Base-by-base conservation (phyloP, 2,113 vertebrate species). In the Potamarius usumacintae region DNA sequence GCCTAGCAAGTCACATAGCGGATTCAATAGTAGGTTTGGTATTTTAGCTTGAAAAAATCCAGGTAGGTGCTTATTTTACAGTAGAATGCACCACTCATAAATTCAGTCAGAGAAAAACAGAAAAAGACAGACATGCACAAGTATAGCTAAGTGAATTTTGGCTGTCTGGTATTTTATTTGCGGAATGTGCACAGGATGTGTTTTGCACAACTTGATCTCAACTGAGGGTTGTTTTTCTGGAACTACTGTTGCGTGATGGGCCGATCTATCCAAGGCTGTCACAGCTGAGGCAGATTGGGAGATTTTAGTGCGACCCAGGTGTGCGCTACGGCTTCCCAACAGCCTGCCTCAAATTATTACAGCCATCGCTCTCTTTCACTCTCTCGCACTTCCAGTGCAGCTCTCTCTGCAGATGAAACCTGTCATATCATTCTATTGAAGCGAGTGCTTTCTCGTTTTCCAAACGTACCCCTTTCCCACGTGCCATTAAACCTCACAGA, bases 1-100 rank as follows among this genome's bases (percentile, higher is more conserved):
- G 92, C 90, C 90, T 89, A 86, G 53, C 65, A n/a, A 89, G 77
- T 87, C 12, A 34, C 30, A 42, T 71, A 30, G 55, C 34, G 74
- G 78, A 77, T 69, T 90, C 78, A 77, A 55, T 71, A 27, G 58
- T 11, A 85, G 52, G 42, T 67, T 57, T 81, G 50, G 11, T 62
- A 62, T 79, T 86, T 86, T 83, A 83, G 50, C 60, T 86, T 34
- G 30, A 50, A 65, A 34, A 84, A 86, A 18, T 17, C 17, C 53
- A 83, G 79, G 79, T 84, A 48, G 30, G 50, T 58, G 69, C 27
- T 57, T 8, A 48, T 88, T 84, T 80, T 71, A 52, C 67, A 65
- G 42, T 69, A 77, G 42, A 63, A 89, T 57, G 27, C 55, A 74
- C 58, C 27, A 72, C 83, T 84, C 53, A 84, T 71, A 78, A 42